Percentiles rank a stretch among this genome's conserved stretches.
Conservation (phyloP, 23 tunicate genomes). For the Styela plicata region DNA sequence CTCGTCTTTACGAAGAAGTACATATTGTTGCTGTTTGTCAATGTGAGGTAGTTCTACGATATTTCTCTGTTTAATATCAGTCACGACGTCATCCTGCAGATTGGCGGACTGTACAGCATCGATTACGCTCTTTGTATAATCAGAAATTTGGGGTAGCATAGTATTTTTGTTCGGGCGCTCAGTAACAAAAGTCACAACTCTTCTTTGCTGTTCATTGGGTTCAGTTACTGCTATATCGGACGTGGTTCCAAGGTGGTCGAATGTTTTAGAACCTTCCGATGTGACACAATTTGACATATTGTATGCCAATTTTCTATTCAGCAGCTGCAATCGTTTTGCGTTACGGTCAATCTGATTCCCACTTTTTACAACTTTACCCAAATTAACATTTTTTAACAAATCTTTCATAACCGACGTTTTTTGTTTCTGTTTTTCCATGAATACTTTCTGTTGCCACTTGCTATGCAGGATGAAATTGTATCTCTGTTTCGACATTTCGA, state of each 20-base stretch:
- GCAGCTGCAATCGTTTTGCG: neutral
- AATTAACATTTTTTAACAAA: slow-evolving; percentile 66
- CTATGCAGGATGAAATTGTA: slow-evolving; percentile 77
- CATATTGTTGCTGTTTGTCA: neutral
- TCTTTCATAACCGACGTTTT: slow-evolving; percentile 80
- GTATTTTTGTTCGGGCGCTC: slow-evolving; percentile 9
- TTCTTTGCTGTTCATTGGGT: neutral
- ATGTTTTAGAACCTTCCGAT: neutral
- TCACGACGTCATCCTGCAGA: neutral
- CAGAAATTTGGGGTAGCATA: neutral
- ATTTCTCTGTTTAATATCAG: neutral
- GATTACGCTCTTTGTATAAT: neutral
- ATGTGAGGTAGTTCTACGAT: neutral
- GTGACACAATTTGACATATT: neutral
- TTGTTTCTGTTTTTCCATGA: slow-evolving; percentile 68
- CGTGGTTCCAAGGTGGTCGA: neutral
- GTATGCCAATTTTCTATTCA: neutral
- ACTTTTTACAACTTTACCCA: slow-evolving; percentile 30
- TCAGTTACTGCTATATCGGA: slow-evolving; percentile 26
- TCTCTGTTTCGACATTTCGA: slow-evolving; percentile 81
- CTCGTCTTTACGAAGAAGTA: slow-evolving; percentile 2
- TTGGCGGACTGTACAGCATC: neutral
- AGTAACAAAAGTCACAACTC: slow-evolving; percentile 43
- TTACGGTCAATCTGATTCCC: neutral
- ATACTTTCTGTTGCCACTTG: slow-evolving; percentile 79